Evolutionary conservation across 2,888 invertebrate genomes (phyloP).

Genomic region (Eupithecia vulgata): DNA sequence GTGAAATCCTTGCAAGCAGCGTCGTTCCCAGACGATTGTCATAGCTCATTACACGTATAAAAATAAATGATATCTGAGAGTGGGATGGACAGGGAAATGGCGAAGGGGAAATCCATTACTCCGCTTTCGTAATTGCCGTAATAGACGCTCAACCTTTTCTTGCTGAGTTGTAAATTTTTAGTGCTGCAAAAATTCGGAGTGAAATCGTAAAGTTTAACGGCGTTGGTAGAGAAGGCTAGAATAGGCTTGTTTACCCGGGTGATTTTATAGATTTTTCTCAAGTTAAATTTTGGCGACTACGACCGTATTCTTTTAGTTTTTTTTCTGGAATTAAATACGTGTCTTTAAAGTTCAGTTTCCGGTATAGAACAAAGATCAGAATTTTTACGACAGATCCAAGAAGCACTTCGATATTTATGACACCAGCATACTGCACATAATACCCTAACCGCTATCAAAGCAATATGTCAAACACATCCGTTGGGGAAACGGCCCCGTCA

Average conservation of each 20-base stretch:
- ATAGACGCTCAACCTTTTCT: slow-evolving; percentile 38
- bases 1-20: slow-evolving; percentile 33
- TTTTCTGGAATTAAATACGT: too few species aligned
- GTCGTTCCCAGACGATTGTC: slow-evolving; percentile 66
- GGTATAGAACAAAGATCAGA: slow-evolving; percentile 5
- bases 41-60: slow-evolving; percentile 74
- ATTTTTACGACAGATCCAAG: slow-evolving; percentile 14
- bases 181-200: slow-evolving; percentile 21
- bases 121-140: slow-evolving; percentile 57
- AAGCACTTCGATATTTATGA: slow-evolving; percentile 59
- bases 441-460: slow-evolving; percentile 72
- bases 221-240: background rate
- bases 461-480: slow-evolving; percentile 81
- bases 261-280: background rate
- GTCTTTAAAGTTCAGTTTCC: background rate
- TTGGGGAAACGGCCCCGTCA: slow-evolving; percentile 74
- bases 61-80: slow-evolving; percentile 71
- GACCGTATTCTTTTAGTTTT: background rate
- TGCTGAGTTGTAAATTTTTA: slow-evolving; percentile 29
- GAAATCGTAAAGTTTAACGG: slow-evolving; percentile 1
- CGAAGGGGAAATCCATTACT: slow-evolving; percentile 50
- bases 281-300: background rate
- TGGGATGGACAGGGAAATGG: slow-evolving; percentile 53
- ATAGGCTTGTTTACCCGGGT: background rate
- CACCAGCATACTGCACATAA: slow-evolving; percentile 52